phyloP scores from a whole-genome alignment of 2,888 invertebrate genomes.

The Hydriomena furcata region DNA sequence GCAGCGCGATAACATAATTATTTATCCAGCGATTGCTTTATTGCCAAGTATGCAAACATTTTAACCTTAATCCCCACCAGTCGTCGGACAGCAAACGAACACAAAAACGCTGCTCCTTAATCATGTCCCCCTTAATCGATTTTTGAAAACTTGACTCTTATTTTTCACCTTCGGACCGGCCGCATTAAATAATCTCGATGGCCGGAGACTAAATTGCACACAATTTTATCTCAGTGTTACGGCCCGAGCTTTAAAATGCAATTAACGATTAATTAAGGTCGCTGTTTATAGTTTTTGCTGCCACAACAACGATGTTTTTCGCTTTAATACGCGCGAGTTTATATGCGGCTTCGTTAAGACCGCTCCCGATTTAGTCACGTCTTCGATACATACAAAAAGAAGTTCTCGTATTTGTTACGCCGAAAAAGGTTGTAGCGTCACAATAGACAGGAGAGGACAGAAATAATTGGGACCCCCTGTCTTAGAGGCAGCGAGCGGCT shows the following conservation, averaged over 20 bases:
- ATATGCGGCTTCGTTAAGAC: constrained; percentile 23
- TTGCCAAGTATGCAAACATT: constrained; percentile 69
- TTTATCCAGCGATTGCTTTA: constrained; percentile 72
- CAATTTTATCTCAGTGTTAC: constrained; percentile 53
- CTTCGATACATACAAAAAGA: constrained; percentile 33
- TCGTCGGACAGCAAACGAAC: constrained; percentile 43
- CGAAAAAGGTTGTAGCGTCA: constrained; percentile 43
- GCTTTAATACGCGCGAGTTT: constrained; percentile 29
- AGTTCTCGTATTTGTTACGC: constrained; percentile 36
- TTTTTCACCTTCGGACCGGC: constrained; percentile 62
- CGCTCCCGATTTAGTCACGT: constrained; percentile 34
- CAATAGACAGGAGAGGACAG: constrained; percentile 50
- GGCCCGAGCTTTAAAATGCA: constrained; percentile 46
- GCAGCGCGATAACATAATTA: constrained; percentile 65
- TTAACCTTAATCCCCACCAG: constrained; percentile 57
- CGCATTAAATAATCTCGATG: constrained; percentile 64
- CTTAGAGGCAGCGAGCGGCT: constrained; percentile 44
- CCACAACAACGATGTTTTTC: constrained; percentile 36
- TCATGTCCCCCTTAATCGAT: constrained; percentile 77
- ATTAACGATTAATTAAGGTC: constrained; percentile 51
- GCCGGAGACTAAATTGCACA: constrained; percentile 65
- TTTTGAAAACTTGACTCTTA: constrained; percentile 69
- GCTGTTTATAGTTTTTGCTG: constrained; percentile 38
- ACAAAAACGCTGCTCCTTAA: constrained; percentile 65
- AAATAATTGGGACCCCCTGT: constrained; percentile 59